Base-by-base conservation (phyloP, 1,140 invertebrate genomes). In the Magallana ariakensis region DNA sequence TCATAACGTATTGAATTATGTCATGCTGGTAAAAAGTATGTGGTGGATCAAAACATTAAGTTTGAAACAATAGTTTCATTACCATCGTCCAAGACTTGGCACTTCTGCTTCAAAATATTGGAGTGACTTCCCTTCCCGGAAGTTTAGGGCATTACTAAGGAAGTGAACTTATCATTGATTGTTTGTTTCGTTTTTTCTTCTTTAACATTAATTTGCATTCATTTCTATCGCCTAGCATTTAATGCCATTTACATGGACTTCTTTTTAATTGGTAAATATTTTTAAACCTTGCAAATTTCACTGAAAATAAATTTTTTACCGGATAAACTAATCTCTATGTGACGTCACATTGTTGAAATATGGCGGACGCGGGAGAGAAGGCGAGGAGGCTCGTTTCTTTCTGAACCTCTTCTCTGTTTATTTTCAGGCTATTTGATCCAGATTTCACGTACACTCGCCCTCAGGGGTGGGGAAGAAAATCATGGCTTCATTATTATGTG, bases 331-430 rank as follows among this genome's bases (percentile, higher is more conserved):
- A 90, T 91, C 88, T 88, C 91, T 46, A 92, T 87, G 91, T 91
- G 91, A 92, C 91, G 91, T 91, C 90, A 90, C 81, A 88, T 90
- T 90, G 91, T 90, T 91, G 90, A 86, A 90, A 90, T 86, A 92
- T 92, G 91, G 91, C 91, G 87, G 87, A 83, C 83, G 86, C 33
- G 54, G 70, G 75, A 60, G 15, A 66, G 84, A 83, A 57, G 26
- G 70, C 19, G 66, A 75, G 66, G 66, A 75, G 26, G 33, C 66
- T 75, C 66, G 66, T 26, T 26, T 75, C 19, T 13, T 80, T 66
- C 22, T 62, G 62, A 62, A 86, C 9, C 6, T 22, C 15, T 82
- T 54, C 46, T 10, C 19, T 55, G 80, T n/a, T 80, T 8, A 33
- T 80, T 82, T 82, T 56, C 80, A 55, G 80, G 66, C 2, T 75